phyloP scores from a whole-genome alignment of 2,797 vertebrate species.

The Etheostoma nigrum region DNA sequence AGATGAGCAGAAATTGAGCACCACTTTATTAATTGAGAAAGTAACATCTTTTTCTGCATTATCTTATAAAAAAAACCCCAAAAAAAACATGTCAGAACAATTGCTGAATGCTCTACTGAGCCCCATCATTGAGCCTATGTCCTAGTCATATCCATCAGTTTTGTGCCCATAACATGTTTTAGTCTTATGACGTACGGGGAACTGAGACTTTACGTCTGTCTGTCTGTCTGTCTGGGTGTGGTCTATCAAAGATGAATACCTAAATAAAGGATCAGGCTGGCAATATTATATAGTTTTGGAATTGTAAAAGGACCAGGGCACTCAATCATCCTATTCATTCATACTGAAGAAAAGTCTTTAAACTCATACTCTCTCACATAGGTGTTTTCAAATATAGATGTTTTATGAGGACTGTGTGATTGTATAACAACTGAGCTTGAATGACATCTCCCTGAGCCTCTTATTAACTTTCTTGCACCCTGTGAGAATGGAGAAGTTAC shows the following conservation, averaged over 20 bases:
- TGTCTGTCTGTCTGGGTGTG: too few species aligned
- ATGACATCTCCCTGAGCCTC: background rate
- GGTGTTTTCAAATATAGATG: background rate
- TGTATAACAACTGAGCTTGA: background rate
- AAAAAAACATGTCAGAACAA: background rate
- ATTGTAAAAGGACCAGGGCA: too few species aligned
- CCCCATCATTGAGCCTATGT: background rate
- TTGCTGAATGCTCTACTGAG: too few species aligned
- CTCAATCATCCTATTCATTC: too few species aligned
- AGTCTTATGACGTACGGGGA: background rate
- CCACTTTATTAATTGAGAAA: slow-evolving; percentile 11
- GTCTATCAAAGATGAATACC: background rate
- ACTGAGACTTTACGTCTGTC: background rate
- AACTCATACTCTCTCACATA: background rate
- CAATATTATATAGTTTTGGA: too few species aligned
- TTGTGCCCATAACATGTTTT: background rate
- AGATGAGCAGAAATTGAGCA: slow-evolving; percentile 10
- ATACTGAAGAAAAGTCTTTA: background rate
- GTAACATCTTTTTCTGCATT: background rate
- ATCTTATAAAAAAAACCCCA: background rate
- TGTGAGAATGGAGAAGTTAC: background rate
- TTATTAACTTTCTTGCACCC: background rate
- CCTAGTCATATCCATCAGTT: background rate
- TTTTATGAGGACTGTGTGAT: too few species aligned
- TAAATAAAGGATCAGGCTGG: background rate